Base-by-base conservation (phyloP, 2,888 invertebrate species). In the Melangyna quadrimaculata region DNA sequence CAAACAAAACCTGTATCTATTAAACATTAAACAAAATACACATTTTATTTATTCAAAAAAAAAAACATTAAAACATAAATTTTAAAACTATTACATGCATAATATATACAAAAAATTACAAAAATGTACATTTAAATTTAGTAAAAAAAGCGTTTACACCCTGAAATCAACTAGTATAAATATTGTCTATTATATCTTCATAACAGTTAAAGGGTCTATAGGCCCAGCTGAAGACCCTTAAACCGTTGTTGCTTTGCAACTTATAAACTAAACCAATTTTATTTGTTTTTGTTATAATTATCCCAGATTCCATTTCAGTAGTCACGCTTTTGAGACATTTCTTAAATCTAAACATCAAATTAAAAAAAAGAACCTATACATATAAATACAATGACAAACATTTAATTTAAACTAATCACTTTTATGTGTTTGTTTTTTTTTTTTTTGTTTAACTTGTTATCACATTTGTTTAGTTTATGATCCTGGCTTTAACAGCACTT, bases 391-490 rank as follows among this genome's bases (percentile, higher is more conserved):
- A 17, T 35, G 51, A 72, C 43, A 81, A 61, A 72, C 43, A 32
- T 40, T 72, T 45, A 70, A 82, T 75, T 75, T 80, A 84, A 72
- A 29, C 72, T 84, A 72, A 71, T 51, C 71, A 67, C 75, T 74
- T 83, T 65, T 45, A 12, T 45, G 65, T 65, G 19, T 12, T 19
- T 57, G n/a, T n/a, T n/a, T n/a, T n/a, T n/a, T n/a, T n/a, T n/a
- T n/a, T n/a, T n/a, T n/a, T n/a, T n/a, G n/a, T 19, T 40, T 43
- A 10, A 22, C 0, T 43, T 63, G 55, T 19, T 74, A 48, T 79
- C 69, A 79, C 69, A 67, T 19, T 79, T 79, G 75, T 75, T 80
- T n/a, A n/a, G n/a, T n/a, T 72, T 69, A 71, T 77, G 53, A 79
- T 75, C 71, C 70, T 45, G 45, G 65, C 37, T 59, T 12, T 37